Evolutionary conservation across 2,113 vertebrate genomes (phyloP), one percentile per base, ranked within the genome.

Genomic region (Corvus moneduloides): DNA sequence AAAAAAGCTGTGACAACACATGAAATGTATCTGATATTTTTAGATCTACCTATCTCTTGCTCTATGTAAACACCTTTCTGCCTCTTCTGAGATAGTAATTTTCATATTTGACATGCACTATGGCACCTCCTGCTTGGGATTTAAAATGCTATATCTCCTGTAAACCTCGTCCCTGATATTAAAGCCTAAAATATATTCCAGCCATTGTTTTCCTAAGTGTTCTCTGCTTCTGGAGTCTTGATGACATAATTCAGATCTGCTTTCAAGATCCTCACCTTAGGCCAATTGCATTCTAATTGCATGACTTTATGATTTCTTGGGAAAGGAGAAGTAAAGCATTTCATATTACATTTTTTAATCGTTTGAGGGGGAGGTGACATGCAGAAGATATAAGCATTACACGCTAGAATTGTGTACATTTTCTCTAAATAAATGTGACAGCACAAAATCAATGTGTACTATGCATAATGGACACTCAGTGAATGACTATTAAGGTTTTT

Each of bases 221-320:
- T 97, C 82, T 82, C 81, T 97, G 94, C 95, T 96, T 96, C 93
- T 96, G 96, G 93, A 97, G 77, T 88, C 86, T 90, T 97, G 97
- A 97, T 97, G 97, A 97, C 85, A 97, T 86, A 96, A 93, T 96
- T 97, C 94, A 90, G 84, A 87, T 95, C 96, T 96, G 86, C 69
- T 96, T 96, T 90, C 94, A 96, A 97, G 93, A 97, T 92, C 94
- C 73, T 97, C 89, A 97, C 85, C 97, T 98, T 87, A 96, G 92
- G 78, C 87, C 93, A 97, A 96, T 97, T 98, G 94, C 93, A 93
- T 97, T 93, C 95, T 96, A 95, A 96, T 93, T 90, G 80, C 48
- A 3, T 96, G 94, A 89, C 94, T 96, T 94, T 83, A 80, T 33
- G 15, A 58, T 90, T 87, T 96, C 74, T 92, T 93, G 61, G 84